Conservation (phyloP, 2,113 vertebrate genomes). For the Elachura formosa region DNA sequence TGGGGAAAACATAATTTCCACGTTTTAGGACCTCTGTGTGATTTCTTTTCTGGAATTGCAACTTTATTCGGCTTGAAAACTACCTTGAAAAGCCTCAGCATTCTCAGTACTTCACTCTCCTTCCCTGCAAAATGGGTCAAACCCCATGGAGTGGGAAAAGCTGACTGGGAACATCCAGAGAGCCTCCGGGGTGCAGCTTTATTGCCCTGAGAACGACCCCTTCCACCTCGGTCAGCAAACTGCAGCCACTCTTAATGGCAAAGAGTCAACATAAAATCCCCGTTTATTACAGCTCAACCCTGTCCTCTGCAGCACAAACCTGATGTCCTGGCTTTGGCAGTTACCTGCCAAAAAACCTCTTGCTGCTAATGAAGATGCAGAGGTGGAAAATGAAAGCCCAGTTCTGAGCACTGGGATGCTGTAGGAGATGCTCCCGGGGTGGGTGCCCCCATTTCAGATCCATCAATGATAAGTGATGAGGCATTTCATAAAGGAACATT, state of each 20-base stretch:
- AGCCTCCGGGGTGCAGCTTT: background rate
- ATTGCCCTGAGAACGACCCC: background rate
- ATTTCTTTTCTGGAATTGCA: background rate
- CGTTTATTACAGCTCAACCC: background rate
- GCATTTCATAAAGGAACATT: background rate
- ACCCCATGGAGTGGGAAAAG: accelerated
- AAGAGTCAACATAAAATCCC: background rate
- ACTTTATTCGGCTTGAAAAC: background rate
- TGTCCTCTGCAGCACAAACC: background rate
- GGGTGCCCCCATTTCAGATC: background rate
- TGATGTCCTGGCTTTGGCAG: background rate
- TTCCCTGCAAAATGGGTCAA: background rate
- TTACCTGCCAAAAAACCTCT: background rate
- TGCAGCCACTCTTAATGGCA: background rate
- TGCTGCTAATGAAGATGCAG: background rate
- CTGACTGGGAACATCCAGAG: background rate
- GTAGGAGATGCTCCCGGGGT: background rate
- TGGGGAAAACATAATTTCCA: background rate
- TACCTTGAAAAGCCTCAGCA: background rate
- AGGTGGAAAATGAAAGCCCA: background rate
- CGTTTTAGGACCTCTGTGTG: background rate
- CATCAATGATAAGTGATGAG: accelerated
- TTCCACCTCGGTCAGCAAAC: background rate
- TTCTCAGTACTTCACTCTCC: background rate
- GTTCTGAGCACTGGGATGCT: accelerated